A percentile compares a stretch with the other conserved stretches of the same genome.
phyloP scores from a whole-genome alignment of 2,113 vertebrate genomes.

The Vidua chalybeata region DNA sequence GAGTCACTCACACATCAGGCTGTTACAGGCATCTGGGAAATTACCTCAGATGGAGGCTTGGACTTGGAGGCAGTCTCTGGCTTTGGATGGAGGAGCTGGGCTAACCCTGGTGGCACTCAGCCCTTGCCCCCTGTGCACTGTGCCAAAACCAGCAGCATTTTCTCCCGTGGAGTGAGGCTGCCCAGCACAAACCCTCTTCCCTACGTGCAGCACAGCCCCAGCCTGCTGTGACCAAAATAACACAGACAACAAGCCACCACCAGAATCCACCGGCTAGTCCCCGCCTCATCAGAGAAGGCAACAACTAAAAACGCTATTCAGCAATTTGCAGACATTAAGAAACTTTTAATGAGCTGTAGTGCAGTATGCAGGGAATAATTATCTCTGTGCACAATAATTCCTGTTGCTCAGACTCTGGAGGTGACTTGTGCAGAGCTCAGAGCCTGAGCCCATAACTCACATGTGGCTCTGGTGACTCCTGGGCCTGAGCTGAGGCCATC shows the following conservation, averaged over 20 bases:
- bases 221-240: slow-evolving; percentile 14
- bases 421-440: not conserved
- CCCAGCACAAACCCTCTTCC: not conserved
- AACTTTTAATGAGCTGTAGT: slow-evolving; percentile 64
- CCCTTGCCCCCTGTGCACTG: not conserved
- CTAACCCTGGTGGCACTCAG: not conserved
- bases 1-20: not conserved
- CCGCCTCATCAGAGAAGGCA: not conserved
- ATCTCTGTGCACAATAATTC: slow-evolving; percentile 13
- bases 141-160: not conserved
- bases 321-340: slow-evolving; percentile 58
- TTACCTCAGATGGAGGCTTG: not conserved
- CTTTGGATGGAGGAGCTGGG: not conserved
- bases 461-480: not conserved
- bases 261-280: not conserved
- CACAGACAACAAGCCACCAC: not conserved
- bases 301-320: slow-evolving; percentile 5
- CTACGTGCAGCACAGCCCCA: not conserved
- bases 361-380: slow-evolving; percentile 56
- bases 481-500: not conserved
- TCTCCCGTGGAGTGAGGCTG: not conserved
- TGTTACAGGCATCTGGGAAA: not conserved
- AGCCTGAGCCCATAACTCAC: slow-evolving; percentile 28
- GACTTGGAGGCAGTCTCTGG: not conserved
- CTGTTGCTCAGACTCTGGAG: slow-evolving; percentile 5